Base-by-base conservation (phyloP, 2,113 vertebrate genomes). In the Mixornis gularis region DNA sequence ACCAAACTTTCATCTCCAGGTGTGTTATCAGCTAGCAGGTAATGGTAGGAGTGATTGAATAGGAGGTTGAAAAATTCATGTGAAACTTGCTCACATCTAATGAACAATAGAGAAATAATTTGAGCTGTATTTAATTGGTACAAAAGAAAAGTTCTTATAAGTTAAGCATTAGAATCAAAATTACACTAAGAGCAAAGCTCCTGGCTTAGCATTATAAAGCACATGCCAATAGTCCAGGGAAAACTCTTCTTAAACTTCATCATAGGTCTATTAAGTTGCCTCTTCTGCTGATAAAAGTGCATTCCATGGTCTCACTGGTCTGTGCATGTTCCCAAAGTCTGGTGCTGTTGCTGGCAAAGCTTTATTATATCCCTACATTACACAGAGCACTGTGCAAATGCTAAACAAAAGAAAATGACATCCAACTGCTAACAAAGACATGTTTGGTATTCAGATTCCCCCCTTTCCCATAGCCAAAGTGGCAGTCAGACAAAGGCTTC, bases 391-490 rank as follows among this genome's bases (percentile, higher is more conserved):
- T 93, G 26, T 72, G 70, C 59, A 90, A 92, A 80, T 20, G 16
- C 80, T 87, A 43, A 91, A 89, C 89, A 94, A 93, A 89, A 79
- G 84, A 71, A 76, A 93, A 76, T 51, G 2, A 55, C 68, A 79
- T 85, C 81, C 74, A 94, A 86, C 84, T 82, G 66, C 74, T 82
- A 93, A 81, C 52, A 81, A 79, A 92, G 89, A 84, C 46, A 7
- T 24, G 15, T 27, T 82, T 51, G 52, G 40, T 69, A 87, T 72
- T 89, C 44, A 79, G 27, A 69, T 82, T 46, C 32, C 19, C 60
- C 8, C 24, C 30, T 51, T 49, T 51, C 25, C 40, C 65, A 55
- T 15, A 79, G 70, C 55, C 74, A 85, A 83, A 96, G 70, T 27
- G 51, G n/a, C 87, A 85, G 18, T 78, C 60, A 91, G 53, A 79